Evolutionary conservation across 2,113 vertebrate species (phyloP), one percentile per base, ranked within the genome.

Genomic region (Hipposideros armiger): DNA sequence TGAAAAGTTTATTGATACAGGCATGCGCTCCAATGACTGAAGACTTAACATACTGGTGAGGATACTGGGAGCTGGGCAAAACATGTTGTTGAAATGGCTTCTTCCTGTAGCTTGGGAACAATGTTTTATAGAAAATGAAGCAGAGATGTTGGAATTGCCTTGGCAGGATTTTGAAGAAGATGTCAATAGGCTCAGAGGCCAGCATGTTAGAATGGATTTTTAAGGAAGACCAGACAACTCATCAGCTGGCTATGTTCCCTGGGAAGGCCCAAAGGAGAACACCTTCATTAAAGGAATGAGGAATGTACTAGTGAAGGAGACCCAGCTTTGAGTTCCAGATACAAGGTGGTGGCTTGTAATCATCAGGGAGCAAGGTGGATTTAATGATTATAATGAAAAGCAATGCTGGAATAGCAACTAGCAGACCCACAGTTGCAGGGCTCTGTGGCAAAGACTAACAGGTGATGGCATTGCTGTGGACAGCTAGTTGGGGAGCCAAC

Each of bases 91-190:
- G 80, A 19, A 87, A 90, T 56, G 82, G 9, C 42, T 94, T 89
- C 73, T 87, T 77, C 50, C 28, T 73, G 36, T 80, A 82, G 30
- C 14, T 74, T 56, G 62, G 80, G 86, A 90, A 94, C 42, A 87
- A 32, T 74, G 19, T 74, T 66, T 88, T 91, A 24, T 1, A 77
- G 47, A 91, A 91, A 81, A 91, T 85, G 32, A 93, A 69, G 54
- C 40, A 88, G 78, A 93, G 28, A 78, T 72, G 24, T 30, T 87
- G 28, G 36, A 85, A 85, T 45, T 86, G 20, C 67, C 19, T 74
- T 52, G 45, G 69, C 15, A 89, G 42, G 95, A 11, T 80, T 89
- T 78, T 93, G 58, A 87, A 24, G 36, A 97, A 91, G n/a, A 26
- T 73, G 17, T 72, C 67, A 94, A 54, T 52, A 73, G 50, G 6